phyloP scores from a whole-genome alignment of 35 echinoderm and acorn worm species.

The Diadema setosum region DNA sequence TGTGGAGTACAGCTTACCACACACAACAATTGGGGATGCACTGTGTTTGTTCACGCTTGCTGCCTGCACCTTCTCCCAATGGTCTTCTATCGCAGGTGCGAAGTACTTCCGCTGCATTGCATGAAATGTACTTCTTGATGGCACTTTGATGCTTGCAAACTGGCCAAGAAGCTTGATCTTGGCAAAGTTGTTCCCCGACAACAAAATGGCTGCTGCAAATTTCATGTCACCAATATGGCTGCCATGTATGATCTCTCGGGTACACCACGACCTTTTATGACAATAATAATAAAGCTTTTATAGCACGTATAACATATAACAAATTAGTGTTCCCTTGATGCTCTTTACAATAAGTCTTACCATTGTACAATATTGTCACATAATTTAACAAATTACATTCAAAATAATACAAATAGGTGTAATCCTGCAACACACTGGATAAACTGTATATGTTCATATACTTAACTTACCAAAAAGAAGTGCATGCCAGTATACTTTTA shows the following conservation, averaged over 20 bases:
- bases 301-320: too few relatives aligned
- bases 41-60: background rate
- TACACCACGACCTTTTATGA: background rate
- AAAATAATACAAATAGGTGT: too few relatives aligned
- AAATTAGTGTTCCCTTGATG: too few relatives aligned
- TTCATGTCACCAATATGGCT: conserved; percentile 10
- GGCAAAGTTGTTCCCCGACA: background rate
- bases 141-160: background rate
- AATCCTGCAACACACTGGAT: too few relatives aligned
- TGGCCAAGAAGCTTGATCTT: background rate
- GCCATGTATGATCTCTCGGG: background rate
- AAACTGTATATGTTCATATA: too few relatives aligned
- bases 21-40: background rate
- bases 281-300: too few relatives aligned
- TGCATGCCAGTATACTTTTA: conserved; percentile 11
- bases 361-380: too few relatives aligned
- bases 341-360: too few relatives aligned
- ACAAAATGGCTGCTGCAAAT: background rate
- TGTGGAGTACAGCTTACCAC: background rate
- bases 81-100: background rate
- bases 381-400: too few relatives aligned
- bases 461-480: too few relatives aligned
- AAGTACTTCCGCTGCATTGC: background rate
- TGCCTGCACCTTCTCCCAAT: background rate
- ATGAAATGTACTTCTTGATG: background rate